Percentiles rank a stretch among this genome's conserved stretches.
These are phyloP conservation scores for Coluber constrictor DNA, from an alignment of 2,797 vertebrate genomes.

Conservation along the genomic window DNA sequence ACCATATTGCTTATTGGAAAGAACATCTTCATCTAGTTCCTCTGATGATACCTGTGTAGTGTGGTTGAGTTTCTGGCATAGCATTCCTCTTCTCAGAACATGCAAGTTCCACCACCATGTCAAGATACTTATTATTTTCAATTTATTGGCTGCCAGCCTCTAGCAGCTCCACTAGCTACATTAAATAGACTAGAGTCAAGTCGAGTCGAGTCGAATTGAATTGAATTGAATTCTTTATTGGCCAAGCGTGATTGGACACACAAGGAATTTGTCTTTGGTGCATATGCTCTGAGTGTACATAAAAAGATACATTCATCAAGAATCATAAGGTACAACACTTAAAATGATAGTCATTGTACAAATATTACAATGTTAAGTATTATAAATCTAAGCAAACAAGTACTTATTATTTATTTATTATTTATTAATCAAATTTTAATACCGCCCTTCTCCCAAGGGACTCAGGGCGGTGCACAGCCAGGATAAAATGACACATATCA, in stretches of 20 bases:
- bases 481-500: too few species aligned
- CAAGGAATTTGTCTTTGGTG: too few species aligned
- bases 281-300: too few species aligned
- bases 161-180: background rate
- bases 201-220: too few species aligned
- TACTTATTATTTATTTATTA: background rate
- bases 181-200: background rate
- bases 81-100: background rate
- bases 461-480: too few species aligned
- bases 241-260: too few species aligned
- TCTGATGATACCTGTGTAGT: background rate
- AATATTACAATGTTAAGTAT: background rate
- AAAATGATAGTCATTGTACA: too few species aligned
- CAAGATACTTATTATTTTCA: background rate
- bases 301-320: too few species aligned
- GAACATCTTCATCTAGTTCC: background rate
- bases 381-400: background rate
- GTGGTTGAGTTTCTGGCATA: background rate
- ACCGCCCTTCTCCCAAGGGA: too few species aligned
- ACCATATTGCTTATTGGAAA: background rate
- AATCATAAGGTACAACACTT: too few species aligned
- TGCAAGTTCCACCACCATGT: background rate
- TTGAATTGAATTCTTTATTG: too few species aligned
- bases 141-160: background rate
- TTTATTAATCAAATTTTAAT: too few species aligned